Percentiles rank a stretch among this genome's conserved stretches.
Evolutionary conservation across 2,113 vertebrate genomes (phyloP).

Genomic region (Trichomycterus rosablanca): DNA sequence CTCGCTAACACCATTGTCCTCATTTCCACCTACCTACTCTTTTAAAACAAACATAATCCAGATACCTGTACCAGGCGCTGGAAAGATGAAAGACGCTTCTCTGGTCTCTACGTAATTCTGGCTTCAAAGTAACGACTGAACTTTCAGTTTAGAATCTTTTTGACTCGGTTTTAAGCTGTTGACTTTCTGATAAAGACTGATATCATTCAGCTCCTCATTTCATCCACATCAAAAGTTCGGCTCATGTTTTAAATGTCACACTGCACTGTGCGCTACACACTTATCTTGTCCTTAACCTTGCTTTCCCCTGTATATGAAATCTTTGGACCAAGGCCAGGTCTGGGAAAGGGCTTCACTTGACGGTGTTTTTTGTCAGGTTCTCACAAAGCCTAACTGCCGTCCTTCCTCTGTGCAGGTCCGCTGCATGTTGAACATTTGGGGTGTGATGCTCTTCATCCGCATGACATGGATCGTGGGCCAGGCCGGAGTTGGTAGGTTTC

Average conservation of each 20-base stretch:
- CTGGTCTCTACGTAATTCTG: neutral
- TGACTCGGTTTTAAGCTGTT: too few relatives aligned
- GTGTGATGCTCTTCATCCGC: slow-evolving; percentile 98
- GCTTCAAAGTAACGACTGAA: too few relatives aligned
- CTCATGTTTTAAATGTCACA: too few relatives aligned
- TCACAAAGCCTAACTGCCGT: slow-evolving; percentile 31
- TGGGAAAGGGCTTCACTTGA: slow-evolving; percentile 8
- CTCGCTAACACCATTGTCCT: slow-evolving; percentile 39
- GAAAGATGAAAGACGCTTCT: neutral
- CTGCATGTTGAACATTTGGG: slow-evolving; percentile 99
- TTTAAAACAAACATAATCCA: slow-evolving; percentile 9
- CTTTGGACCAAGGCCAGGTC: slow-evolving; percentile 1
- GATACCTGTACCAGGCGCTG: neutral
- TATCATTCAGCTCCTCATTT: too few relatives aligned
- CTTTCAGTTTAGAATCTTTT: too few relatives aligned
- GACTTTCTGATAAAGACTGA: too few relatives aligned
- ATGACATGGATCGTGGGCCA: slow-evolving; percentile 98
- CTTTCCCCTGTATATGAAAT: neutral
- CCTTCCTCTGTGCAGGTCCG: slow-evolving; percentile 76
- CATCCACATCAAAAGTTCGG: too few relatives aligned
- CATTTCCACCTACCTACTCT: slow-evolving; percentile 12
- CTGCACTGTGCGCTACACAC: too few relatives aligned
- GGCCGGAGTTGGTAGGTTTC: slow-evolving; percentile 87
- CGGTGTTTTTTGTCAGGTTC: neutral
- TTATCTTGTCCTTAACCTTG: slow-evolving; percentile 18